Conservation (phyloP, 2,888 invertebrate genomes). For the Athalia cordata region DNA sequence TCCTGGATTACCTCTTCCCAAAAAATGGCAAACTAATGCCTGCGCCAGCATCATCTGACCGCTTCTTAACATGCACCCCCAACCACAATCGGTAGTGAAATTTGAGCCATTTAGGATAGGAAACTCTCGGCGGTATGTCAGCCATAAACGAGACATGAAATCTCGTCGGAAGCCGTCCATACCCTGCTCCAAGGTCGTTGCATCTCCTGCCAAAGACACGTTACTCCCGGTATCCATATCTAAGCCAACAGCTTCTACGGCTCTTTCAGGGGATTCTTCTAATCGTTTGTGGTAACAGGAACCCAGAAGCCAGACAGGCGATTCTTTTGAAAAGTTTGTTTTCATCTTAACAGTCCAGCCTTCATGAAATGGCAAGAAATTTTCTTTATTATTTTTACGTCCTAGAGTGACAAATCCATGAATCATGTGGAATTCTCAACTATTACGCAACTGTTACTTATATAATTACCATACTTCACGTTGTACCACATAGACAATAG, state of each 20-base stretch:
- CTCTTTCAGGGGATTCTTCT: slow-evolving; percentile 64
- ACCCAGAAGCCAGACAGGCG: slow-evolving; percentile 91
- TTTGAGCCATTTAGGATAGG: slow-evolving; percentile 86
- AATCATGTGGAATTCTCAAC: neutral
- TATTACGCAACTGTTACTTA: slow-evolving; percentile 41
- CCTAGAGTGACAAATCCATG: no score
- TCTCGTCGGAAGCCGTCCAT: slow-evolving; percentile 90
- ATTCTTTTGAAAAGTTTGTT: slow-evolving; percentile 87
- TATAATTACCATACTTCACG: slow-evolving; percentile 84
- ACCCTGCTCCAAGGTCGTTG: slow-evolving; percentile 74
- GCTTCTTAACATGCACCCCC: slow-evolving; percentile 93
- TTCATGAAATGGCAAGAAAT: slow-evolving; percentile 52
- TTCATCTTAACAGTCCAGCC: slow-evolving; percentile 88
- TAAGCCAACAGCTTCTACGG: slow-evolving; percentile 65
- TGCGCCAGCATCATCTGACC: slow-evolving; percentile 96
- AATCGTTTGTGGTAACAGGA: slow-evolving; percentile 87
- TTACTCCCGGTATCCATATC: slow-evolving; percentile 66
- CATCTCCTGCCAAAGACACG: slow-evolving; percentile 65
- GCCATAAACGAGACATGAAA: slow-evolving; percentile 89
- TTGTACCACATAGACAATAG: slow-evolving; percentile 94
- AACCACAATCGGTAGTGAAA: slow-evolving; percentile 93
- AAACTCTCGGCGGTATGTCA: slow-evolving; percentile 92
- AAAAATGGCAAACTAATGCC: slow-evolving; percentile 87
- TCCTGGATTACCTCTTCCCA: slow-evolving; percentile 81
- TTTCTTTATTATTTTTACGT: neutral